These are phyloP conservation scores for Oreotragus oreotragus DNA, from an alignment of 2,113 vertebrate genomes.

Conservation along the genomic window DNA sequence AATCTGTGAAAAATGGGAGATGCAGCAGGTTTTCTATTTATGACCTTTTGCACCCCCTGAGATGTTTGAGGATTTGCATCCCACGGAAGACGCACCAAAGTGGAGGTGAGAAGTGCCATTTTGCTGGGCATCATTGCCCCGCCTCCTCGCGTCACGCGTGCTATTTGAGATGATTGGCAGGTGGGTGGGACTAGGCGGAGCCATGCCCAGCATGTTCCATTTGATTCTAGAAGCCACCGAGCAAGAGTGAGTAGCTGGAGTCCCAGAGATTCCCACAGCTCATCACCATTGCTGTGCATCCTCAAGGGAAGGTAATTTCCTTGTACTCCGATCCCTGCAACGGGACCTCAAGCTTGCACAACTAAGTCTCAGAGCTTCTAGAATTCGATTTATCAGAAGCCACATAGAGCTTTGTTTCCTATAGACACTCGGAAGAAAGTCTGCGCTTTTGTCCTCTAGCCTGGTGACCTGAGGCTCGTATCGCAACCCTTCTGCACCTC, in stretches of 20 bases:
- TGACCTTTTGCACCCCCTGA: neutral
- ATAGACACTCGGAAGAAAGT: neutral
- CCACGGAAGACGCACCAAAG: neutral
- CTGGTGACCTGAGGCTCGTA: neutral
- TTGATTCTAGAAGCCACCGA: neutral
- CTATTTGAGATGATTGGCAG: neutral
- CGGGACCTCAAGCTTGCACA: neutral
- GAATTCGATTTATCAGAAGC: neutral
- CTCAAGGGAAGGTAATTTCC: neutral
- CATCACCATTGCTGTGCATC: neutral
- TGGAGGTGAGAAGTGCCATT: neutral
- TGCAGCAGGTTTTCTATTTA: conserved; percentile 21
- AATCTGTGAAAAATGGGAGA: neutral
- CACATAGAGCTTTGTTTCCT: neutral
- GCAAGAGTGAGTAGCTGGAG: neutral
- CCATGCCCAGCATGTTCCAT: accelerated
- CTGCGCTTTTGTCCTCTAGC: neutral
- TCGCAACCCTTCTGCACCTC: neutral
- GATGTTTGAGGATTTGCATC: neutral
- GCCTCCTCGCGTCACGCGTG: neutral
- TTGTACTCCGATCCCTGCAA: neutral
- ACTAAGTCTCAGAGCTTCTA: neutral
- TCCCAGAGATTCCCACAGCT: too few species aligned
- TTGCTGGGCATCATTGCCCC: neutral
- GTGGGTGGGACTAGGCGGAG: neutral